Conservation (phyloP, 1,140 invertebrate species). For the Globodera rostochiensis region DNA sequence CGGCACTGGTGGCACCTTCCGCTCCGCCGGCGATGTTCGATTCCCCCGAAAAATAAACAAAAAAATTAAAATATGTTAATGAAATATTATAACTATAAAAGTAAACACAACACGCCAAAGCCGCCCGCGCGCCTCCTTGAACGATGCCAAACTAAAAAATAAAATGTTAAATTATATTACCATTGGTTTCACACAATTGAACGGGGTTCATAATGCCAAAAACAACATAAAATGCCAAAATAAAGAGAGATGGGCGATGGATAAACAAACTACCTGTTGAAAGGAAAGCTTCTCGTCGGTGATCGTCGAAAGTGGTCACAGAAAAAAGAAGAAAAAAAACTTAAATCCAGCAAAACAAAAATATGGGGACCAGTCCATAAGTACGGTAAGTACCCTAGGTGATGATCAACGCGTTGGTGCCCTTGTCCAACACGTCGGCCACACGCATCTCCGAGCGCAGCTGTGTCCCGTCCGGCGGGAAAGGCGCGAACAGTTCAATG, state of each 20-base stretch:
- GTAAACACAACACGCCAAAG: constrained; percentile 16
- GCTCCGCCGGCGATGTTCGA: constrained; percentile 26
- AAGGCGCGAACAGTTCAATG: constrained; percentile 46
- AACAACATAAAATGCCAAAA: too few species aligned
- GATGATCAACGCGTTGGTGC: constrained; percentile 46
- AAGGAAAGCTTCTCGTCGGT: constrained; percentile 29
- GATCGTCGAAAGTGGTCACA: constrained; percentile 38
- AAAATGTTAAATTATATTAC: too few species aligned
- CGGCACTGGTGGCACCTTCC: constrained; percentile 31
- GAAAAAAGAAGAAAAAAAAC: constrained; percentile 19
- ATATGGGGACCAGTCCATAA: too few species aligned
- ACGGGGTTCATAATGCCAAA: too few species aligned
- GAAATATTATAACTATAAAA: not conserved
- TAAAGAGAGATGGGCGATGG: too few species aligned
- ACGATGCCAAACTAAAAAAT: constrained; percentile 25
- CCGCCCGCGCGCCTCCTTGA: constrained; percentile 19
- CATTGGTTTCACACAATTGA: too few species aligned
- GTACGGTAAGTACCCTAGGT: constrained; percentile 11
- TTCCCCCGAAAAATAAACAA: constrained; percentile 6
- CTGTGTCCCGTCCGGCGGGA: constrained; percentile 42
- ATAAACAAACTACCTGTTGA: not conserved
- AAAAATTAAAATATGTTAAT: not conserved
- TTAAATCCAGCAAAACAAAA: not conserved
- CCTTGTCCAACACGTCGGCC: constrained; percentile 52
- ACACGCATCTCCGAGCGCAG: constrained; percentile 32